These are phyloP conservation scores for Anoplopoma fimbria DNA, from an alignment of 2,113 vertebrate species.

Conservation along the genomic window DNA sequence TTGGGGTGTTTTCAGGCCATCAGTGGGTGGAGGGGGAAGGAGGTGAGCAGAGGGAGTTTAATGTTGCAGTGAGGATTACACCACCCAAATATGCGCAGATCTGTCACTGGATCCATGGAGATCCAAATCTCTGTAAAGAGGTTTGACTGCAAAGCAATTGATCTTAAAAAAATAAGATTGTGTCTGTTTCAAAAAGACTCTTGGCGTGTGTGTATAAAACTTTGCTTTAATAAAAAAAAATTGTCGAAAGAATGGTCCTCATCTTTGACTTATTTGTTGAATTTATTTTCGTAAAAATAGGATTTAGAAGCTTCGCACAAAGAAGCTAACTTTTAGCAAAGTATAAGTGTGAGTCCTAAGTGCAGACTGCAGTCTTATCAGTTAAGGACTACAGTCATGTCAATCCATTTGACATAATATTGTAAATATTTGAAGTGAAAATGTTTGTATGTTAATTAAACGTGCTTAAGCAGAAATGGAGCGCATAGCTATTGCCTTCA, in stretches of 20 bases:
- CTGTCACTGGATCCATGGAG: slow-evolving; percentile 93
- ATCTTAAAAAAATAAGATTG: neutral
- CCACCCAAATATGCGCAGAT: slow-evolving; percentile 94
- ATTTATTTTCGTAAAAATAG: neutral
- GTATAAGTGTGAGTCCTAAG: neutral
- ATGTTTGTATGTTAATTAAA: too few species aligned
- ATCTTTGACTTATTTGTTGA: neutral
- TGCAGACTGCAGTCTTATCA: neutral
- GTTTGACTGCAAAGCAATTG: slow-evolving; percentile 73
- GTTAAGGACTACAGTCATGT: neutral
- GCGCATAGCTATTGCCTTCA: too few species aligned
- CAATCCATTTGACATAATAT: too few species aligned
- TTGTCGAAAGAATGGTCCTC: neutral
- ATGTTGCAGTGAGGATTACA: slow-evolving; percentile 94
- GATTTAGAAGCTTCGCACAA: slow-evolving; percentile 7
- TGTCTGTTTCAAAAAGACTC: neutral
- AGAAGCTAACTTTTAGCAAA: neutral
- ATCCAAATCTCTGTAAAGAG: slow-evolving; percentile 82
- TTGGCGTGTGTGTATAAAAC: neutral
- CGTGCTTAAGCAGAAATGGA: too few species aligned
- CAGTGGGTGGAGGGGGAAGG: slow-evolving; percentile 89
- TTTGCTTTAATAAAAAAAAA: too few species aligned
- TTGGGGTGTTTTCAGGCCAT: slow-evolving; percentile 93
- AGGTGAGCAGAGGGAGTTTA: slow-evolving; percentile 89
- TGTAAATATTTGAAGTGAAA: too few species aligned